Base-by-base conservation (phyloP, 2,113 vertebrate species). In the Bagarius yarrelli region DNA sequence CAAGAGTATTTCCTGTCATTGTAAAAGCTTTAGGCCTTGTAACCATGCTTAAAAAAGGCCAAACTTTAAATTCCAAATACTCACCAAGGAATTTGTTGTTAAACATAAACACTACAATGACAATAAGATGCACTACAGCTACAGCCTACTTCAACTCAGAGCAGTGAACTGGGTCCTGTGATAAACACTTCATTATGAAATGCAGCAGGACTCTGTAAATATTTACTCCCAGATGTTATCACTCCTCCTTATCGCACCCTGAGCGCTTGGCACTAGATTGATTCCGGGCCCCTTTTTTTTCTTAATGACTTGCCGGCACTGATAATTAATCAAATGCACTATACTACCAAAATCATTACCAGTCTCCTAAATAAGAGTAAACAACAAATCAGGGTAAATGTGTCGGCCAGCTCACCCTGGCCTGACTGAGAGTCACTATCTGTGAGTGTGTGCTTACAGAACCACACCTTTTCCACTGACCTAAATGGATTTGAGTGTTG, bases 171-270 rank as follows among this genome's bases (percentile, higher is more conserved):
- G 85, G 90, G 84, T 61, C 79, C 85, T 79, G 88, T 90, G 89
- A 92, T 91, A 92, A 93, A 93, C 90, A 92, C 87, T 90, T 91
- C 86, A 89, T 92, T 89, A 91, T 92, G 88, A 91, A 93, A 92
- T 88, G 87, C 87, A 89, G 84, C 81, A 93, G 88, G 86, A 89
- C 89, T 91, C 88, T 71, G 90, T 93, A 90, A 93, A 93, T 94
- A 93, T 94, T 93, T 91, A 87, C 87, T 71, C 52, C 59, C 21
- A 55, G 72, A 76, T 30, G 82, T 89, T 93, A 93, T 92, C 91
- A 32, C 59, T 72, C 75, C n/a, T 73, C 79, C 88, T 91, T 93
- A 93, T 93, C 92, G 91, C 83, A 82, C 84, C 81, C 64, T 91
- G 90, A 93, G 91, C 91, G 89, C 86, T 86, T 83, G 61, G 86